Evolutionary conservation across 2,113 vertebrate genomes (phyloP).

Genomic region (Trematomus loennbergii): DNA sequence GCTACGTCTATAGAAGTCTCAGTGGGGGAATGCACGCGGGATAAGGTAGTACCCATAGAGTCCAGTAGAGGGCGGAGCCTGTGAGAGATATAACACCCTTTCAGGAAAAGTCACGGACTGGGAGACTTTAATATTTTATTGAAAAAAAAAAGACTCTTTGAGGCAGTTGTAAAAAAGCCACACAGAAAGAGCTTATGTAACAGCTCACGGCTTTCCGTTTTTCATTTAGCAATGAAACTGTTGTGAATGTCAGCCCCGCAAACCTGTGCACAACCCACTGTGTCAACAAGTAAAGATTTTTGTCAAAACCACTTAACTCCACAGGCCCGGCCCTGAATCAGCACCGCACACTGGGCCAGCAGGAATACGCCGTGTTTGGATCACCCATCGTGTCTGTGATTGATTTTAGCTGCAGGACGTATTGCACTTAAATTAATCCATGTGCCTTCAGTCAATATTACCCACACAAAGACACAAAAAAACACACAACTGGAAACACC

Average conservation of each 20-base stretch:
- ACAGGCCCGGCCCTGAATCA: conserved; percentile 39
- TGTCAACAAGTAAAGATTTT: conserved; percentile 67
- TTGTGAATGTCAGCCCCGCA: conserved; percentile 36
- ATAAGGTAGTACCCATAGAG: no score
- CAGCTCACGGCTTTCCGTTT: conserved; percentile 1
- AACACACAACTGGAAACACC: conserved; percentile 33
- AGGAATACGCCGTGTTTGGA: conserved; percentile 32
- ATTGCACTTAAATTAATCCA: conserved; percentile 63
- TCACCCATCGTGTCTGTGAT: conserved; percentile 50
- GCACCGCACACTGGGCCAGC: conserved; percentile 52
- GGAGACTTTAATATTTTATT: no score
- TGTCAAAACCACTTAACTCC: conserved; percentile 69
- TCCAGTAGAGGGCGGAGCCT: no score
- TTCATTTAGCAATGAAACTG: conserved; percentile 34
- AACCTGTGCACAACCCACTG: conserved; percentile 43
- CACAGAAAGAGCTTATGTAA: not conserved
- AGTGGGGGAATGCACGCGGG: no score
- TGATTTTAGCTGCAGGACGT: conserved; percentile 59
- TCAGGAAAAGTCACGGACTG: no score
- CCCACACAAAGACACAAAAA: conserved; percentile 19
- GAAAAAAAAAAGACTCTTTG: not conserved
- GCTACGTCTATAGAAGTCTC: no score
- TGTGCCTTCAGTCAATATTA: conserved; percentile 39
- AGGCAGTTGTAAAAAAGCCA: not conserved
- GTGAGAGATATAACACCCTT: no score